Percentiles rank a stretch among this genome's conserved stretches.
Evolutionary conservation across 2,113 vertebrate species (phyloP).

Genomic region (Gymnobelideus leadbeateri): DNA sequence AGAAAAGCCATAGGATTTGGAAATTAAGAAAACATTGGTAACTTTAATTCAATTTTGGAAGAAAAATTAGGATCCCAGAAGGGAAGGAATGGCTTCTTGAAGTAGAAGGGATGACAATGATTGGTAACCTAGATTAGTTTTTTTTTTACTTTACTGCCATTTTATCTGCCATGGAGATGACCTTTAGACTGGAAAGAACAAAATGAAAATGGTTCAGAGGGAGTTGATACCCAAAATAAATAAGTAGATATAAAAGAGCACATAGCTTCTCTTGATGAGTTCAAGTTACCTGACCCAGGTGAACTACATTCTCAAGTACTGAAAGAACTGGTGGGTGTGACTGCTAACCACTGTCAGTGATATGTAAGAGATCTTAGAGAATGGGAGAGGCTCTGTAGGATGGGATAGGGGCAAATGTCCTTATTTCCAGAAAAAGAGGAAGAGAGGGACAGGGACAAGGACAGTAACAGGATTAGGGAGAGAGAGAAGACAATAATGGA

Average conservation of each 20-base stretch:
- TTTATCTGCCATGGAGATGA: background rate
- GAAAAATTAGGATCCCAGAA: background rate
- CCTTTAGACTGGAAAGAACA: background rate
- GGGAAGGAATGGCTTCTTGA: background rate
- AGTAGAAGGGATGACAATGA: background rate
- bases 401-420: background rate
- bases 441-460: background rate
- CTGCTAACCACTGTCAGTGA: background rate
- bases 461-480: background rate
- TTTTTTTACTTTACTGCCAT: background rate
- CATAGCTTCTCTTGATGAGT: background rate
- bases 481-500: background rate
- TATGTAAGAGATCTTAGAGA: background rate
- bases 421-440: background rate
- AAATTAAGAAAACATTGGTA: background rate
- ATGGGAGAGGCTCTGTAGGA: background rate
- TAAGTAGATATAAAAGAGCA: background rate
- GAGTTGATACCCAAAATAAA: background rate
- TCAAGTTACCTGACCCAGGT: slow-evolving; percentile 1
- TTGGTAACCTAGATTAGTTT: background rate
- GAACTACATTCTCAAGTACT: background rate
- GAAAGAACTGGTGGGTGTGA: background rate
- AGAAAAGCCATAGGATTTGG: background rate
- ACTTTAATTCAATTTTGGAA: background rate
- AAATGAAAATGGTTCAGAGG: background rate